Evolutionary conservation across 2,888 invertebrate species (phyloP).

Genomic region (Iselma pallidipennis): DNA sequence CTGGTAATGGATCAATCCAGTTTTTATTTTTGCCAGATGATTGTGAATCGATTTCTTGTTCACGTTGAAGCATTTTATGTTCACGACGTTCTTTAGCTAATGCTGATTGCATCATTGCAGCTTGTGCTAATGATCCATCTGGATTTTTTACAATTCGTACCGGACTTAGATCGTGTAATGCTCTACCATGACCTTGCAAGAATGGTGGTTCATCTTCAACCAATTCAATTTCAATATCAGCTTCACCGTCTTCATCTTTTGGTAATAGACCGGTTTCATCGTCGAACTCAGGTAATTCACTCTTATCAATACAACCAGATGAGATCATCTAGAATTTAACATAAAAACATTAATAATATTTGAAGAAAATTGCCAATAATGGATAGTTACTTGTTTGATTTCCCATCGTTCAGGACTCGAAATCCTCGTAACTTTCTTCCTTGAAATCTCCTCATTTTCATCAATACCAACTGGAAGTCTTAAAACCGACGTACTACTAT

Average conservation of each 20-base stretch:
- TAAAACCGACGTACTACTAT: constrained; percentile 59
- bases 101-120: constrained; percentile 99
- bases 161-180: constrained; percentile 89
- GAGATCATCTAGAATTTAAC: constrained; percentile 74
- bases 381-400: constrained; percentile 86
- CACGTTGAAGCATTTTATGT: constrained; percentile 93
- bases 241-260: constrained; percentile 92
- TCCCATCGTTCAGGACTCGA: constrained; percentile 98
- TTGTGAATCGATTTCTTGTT: constrained; percentile 86
- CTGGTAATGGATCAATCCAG: constrained; percentile 96
- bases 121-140: constrained; percentile 97
- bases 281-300: constrained; percentile 96
- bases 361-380: no score
- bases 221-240: constrained; percentile 96
- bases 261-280: constrained; percentile 92
- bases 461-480: constrained; percentile 59
- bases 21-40: constrained; percentile 86
- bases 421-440: constrained; percentile 86
- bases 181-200: constrained; percentile 89
- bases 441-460: constrained; percentile 79
- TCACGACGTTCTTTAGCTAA: constrained; percentile 96
- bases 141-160: constrained; percentile 97
- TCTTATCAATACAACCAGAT: constrained; percentile 88
- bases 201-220: constrained; percentile 99
- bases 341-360: no score